Evolutionary conservation across 2,797 vertebrate genomes (phyloP), one percentile per base, ranked within the genome.

Genomic region (Pseudochirops cupreus): DNA sequence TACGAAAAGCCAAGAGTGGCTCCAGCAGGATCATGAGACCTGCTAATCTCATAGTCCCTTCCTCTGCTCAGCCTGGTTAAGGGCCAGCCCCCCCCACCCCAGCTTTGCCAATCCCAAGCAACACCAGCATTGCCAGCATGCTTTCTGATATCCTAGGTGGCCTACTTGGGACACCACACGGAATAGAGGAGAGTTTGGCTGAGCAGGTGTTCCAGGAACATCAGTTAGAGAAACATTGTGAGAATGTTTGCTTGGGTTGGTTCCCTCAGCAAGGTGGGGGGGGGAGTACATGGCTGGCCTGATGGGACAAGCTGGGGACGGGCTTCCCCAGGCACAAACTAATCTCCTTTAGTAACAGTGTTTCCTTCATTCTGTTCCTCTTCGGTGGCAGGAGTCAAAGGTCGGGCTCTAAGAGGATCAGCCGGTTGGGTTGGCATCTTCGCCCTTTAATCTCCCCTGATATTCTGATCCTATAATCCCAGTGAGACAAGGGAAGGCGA

Each of bases 401-500:
- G 92, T 96, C 93, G 96, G 87, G 94, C 94, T 96, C 97, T 98
- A 99, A 99, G 98, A 98, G 97, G 98, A 99, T 99, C 98, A 99
- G 95, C 93, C 96, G 96, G 97, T 90, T 59, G 95, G 95, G 95
- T 96, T 98, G 97, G 98, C 97, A 98, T 98, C 98, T 98, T 98
- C 97, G 94, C 90, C 94, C 97, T 95, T 97, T 99, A 99, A 99
- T 98, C 99, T 98, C 96, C 97, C 97, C 98, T 98, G 98, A 98
- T 98, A 98, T 98, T 98, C 98, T 98, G 98, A 99, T 98, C 98
- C 97, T 98, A 98, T 98, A 98, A 99, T 98, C 96, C 24, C 97
- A 98, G 97, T 93, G 97, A 98, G 96, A 98, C 96, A 97, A 96
- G 97, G 96, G 96, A 96, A 97, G 98, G 97, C 93, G 91, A 94